These are phyloP conservation scores for Mus minutoides DNA, from an alignment of 2,797 vertebrate genomes.

Conservation along the genomic window DNA sequence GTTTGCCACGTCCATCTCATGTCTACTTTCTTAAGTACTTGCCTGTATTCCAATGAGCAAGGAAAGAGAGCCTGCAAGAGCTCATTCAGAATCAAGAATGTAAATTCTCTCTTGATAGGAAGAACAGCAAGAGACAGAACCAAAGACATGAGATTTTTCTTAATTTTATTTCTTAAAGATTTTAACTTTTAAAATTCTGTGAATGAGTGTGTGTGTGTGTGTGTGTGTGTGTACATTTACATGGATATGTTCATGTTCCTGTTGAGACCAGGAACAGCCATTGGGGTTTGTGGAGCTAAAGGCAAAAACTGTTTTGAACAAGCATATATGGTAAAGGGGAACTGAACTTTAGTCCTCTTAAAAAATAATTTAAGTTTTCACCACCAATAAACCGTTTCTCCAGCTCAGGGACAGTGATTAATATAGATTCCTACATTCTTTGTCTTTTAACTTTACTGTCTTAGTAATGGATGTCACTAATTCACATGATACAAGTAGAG, in stretches of 20 bases:
- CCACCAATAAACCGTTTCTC: neutral
- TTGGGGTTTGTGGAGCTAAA: neutral
- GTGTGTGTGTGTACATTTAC: neutral
- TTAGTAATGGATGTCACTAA: neutral
- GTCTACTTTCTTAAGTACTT: neutral
- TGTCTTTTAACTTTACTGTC: neutral
- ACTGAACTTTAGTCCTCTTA: neutral
- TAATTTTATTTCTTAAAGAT: neutral
- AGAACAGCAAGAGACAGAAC: neutral
- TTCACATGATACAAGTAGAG: neutral
- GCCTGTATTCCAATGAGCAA: neutral
- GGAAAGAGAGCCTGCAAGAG: neutral
- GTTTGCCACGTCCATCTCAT: neutral
- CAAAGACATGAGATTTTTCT: neutral
- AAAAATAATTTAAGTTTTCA: neutral
- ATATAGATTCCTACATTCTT: neutral
- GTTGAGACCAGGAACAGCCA: neutral
- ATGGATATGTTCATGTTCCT: neutral
- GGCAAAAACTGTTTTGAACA: neutral
- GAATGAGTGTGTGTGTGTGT: too few relatives aligned
- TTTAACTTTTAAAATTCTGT: neutral
- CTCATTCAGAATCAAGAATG: neutral
- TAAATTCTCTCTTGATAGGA: neutral
- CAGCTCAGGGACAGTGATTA: neutral
- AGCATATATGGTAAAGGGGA: neutral